Evolutionary conservation across 1,140 invertebrate species (phyloP), one percentile per base, ranked within the genome.

Genomic region (Sitobion miscanthi): DNA sequence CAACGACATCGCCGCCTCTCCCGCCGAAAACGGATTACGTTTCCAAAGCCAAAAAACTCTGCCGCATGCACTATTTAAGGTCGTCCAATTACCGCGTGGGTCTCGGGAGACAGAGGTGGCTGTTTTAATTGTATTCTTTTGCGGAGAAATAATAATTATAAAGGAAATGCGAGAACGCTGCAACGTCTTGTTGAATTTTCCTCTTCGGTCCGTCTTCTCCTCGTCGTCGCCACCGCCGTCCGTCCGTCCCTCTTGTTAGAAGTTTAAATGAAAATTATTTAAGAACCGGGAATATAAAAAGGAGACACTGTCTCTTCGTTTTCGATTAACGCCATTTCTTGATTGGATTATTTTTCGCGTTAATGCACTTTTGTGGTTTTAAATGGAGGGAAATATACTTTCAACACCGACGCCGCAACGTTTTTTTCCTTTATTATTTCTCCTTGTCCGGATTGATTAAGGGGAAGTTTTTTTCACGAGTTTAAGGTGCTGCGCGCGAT

Each of bases 81-180:
- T 86, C 91, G 47, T 93, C 91, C 91, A 93, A 93, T 93, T 93
- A 93, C 91, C 82, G 82, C 89, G 77, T 30, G 91, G 91, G 91
- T 93, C 91, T 93, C 91, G n/a, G 38, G 91, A 93, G 91, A 86
- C 91, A 42, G 91, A 92, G 91, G 82, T 83, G 90, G 90, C 82
- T 20, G 69, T 93, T 93, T 93, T 93, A 93, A 93, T 93, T 93
- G 91, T 93, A 93, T 93, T 93, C 91, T 54, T 93, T 93, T 93
- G 91, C 49, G 82, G 91, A 57, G 82, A 93, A 93, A 93, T 93
- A 93, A 93, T 93, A 93, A 93, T 93, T 93, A 93, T 54, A 93
- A 93, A 86, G 49, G 91, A 93, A 93, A 93, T 57, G 91, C 91
- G 91, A 93, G 91, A 93, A 91, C 90, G 35, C 62, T 77, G n/a